phyloP scores from a whole-genome alignment of 1,140 invertebrate genomes.

The Drosophila kohkoa region DNA sequence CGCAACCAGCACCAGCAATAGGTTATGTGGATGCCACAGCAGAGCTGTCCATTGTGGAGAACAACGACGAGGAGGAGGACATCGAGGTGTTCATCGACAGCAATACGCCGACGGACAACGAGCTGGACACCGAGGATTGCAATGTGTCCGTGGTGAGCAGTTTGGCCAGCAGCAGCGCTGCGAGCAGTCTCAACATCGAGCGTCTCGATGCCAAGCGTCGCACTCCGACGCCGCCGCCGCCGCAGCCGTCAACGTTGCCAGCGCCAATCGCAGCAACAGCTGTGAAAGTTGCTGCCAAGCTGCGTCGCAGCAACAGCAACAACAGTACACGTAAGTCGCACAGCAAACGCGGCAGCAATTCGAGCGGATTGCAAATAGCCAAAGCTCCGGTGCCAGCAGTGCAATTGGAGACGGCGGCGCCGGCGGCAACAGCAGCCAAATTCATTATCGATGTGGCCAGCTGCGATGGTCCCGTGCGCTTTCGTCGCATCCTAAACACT shows the following conservation, averaged over 20 bases:
- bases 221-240: constrained; percentile 1
- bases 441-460: constrained; percentile 93
- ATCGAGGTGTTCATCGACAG: constrained; percentile 80
- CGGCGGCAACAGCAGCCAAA: constrained; percentile 66
- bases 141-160: constrained; percentile 76
- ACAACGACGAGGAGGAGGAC: constrained; percentile 70
- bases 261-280: not conserved
- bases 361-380: constrained; percentile 59
- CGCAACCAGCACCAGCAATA: not conserved
- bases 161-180: constrained; percentile 75
- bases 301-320: constrained; percentile 21
- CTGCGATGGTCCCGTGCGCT: constrained; percentile 94
- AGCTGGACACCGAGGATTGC: constrained; percentile 61
- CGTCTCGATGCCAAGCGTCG: constrained; percentile 39
- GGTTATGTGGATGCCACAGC: constrained; percentile 6
- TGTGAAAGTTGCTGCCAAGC: not conserved
- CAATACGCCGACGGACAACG: constrained; percentile 84
- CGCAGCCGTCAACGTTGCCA: not conserved
- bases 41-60: not conserved
- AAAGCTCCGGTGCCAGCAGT: constrained; percentile 49
- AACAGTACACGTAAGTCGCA: not conserved
- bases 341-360: constrained; percentile 16
- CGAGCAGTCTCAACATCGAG: constrained; percentile 84
- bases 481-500: constrained; percentile 91
- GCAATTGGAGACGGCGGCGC: constrained; percentile 34